Base-by-base conservation (phyloP, 30 jellyfish, hydroid and myxozoan species). In the Turritopsis rubra region DNA sequence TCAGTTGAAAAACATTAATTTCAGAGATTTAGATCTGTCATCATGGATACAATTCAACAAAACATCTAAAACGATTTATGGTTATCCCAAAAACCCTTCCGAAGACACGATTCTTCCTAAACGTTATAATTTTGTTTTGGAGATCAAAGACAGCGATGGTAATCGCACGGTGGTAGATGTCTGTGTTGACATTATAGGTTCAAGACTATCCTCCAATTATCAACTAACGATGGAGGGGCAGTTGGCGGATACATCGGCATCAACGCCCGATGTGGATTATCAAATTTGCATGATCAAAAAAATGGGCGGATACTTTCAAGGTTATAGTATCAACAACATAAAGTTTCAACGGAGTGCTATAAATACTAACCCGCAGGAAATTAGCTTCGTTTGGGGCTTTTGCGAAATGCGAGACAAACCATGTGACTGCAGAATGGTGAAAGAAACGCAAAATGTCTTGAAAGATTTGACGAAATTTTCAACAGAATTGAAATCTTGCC, bases 1-100 rank as follows among this genome's bases (percentile, higher is more conserved):
- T 20, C 27, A 21, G 18, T 1, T 85, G 41, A 25, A 27, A 20
- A 75, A n/a, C 20, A 52, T 72, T 16, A 77, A 60, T 23, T n/a
- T 19, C 20, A 52, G 29, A 72, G 23, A 68, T n/a, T 30, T 70
- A 7, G 9, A 8, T 13, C 65, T 85, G 41, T 8, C 16, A 8
- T 86, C 96, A 26, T 91, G 98, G 98, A 41, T 91, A 75, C 98
- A 91, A 71, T 81, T 86, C 16, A 92, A 91, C 79, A n/a, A 53
- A 26, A 26, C n/a, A 1, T 54, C 66, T 1, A 80, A 29, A 72
- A 75, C 81, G 8, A 83, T 91, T 16, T 87, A 65, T 54, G 98
- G 93, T 20, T 78, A 87, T 72, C 95, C 92, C 20, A 89, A 84
- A 41, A 87, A 30, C 20, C 75, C 54, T 53, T 18, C 54, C 1